phyloP scores from a whole-genome alignment of 2,888 invertebrate species.

The Ophion slaviceki region DNA sequence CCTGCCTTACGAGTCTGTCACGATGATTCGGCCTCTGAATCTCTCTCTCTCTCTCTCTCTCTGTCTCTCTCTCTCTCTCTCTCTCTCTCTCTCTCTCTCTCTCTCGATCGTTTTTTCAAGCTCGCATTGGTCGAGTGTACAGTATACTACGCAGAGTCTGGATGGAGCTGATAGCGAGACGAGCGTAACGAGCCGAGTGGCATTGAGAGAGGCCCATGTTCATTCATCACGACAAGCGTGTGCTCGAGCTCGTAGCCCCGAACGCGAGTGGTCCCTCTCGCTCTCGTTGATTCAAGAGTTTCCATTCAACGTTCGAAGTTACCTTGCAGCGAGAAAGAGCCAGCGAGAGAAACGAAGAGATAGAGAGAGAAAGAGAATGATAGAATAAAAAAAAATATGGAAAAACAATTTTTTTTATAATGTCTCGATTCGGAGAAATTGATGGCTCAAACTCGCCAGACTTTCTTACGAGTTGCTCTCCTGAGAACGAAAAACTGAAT shows the following conservation, averaged over 20 bases:
- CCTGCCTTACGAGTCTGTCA: constrained; percentile 34
- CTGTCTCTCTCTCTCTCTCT: constrained; percentile 27
- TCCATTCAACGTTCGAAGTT: constrained; percentile 54
- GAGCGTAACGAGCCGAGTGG: constrained; percentile 68
- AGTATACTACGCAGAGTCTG: constrained; percentile 66
- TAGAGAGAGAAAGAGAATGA: constrained; percentile 22
- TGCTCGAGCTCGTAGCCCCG: constrained; percentile 62
- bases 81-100: constrained; percentile 34
- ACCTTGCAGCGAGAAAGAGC: neutral
- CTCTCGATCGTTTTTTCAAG: constrained; percentile 20
- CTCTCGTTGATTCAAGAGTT: constrained; percentile 54
- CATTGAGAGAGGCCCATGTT: constrained; percentile 64
- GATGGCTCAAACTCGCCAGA: neutral
- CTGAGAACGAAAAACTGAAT: neutral
- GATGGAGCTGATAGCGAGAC: constrained; percentile 69
- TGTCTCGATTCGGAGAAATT: neutral
- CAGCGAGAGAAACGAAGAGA: neutral
- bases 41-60: constrained; percentile 27
- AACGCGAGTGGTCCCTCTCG: constrained; percentile 52
- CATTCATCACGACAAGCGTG: constrained; percentile 63
- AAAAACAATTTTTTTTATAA: neutral
- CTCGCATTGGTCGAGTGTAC: constrained; percentile 40
- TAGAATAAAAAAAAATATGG: constrained; percentile 40
- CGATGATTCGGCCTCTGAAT: constrained; percentile 45
- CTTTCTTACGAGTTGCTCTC: neutral